Base-by-base conservation (phyloP, 2,888 invertebrate species). In the Bembecia ichneumoniformis region DNA sequence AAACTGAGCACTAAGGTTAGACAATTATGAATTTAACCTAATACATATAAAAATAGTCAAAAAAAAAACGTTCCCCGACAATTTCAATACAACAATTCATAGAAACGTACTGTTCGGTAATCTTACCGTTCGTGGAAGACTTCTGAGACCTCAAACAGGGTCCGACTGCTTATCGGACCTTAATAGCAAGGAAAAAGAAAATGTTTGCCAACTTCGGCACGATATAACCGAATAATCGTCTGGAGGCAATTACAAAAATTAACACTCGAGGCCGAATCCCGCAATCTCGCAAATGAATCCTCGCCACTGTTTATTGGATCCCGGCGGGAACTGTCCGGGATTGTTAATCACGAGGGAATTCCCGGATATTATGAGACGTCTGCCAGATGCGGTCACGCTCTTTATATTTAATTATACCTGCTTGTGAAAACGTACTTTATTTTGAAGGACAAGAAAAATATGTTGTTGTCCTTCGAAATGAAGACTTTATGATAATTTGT, bases 241-340 rank as follows among this genome's bases (percentile, higher is more conserved):
- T 51, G n/a, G 54, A 48, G 59, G 71, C 72, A 73, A 78, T 79
- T 74, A 78, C 72, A 77, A 74, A 77, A 77, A 78, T 78, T 75
- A 77, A 71, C 74, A 68, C 66, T 62, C 58, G 55, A 52, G 56
- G 54, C 52, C 52, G 56, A 59, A 60, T 59, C 53, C 60, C 60
- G 71, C 75, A 75, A 77, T 77, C 72, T 68, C 64, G 68, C 69
- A 75, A 77, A 76, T 73, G 74, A 70, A 69, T 63, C 63, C 58
- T 60, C 65, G 59, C 63, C 62, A 53, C 56, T 62, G 66, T 64
- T 68, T 72, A 71, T 71, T 70, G 65, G 67, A 69, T 68, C 56
- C 63, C 70, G 66, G 51, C 47, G 66, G 62, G 65, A 60, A 53
- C 51, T 54, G 63, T 60, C 60, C 55, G 55, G 57, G 58, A 58